phyloP scores from a whole-genome alignment of 2,797 vertebrate species.

The Denticeps clupeoides region DNA sequence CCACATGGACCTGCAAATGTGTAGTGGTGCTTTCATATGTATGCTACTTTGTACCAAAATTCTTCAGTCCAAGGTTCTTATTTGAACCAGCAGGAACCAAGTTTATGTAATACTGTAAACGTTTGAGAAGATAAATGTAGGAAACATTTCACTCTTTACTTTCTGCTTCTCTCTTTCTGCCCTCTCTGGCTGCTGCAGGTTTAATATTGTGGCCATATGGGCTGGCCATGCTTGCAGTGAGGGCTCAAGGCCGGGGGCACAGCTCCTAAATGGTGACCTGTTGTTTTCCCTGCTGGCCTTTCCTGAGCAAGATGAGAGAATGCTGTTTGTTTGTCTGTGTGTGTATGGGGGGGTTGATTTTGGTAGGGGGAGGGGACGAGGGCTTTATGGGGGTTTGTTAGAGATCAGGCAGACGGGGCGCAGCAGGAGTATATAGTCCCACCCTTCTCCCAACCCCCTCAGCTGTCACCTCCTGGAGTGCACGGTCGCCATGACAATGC shows the following conservation, averaged over 20 bases:
- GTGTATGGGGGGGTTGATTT: background rate
- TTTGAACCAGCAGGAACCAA: too few relatives aligned
- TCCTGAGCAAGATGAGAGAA: background rate
- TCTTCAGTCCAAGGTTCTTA: too few relatives aligned
- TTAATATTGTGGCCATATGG: constrained; percentile 13
- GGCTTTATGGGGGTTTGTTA: background rate
- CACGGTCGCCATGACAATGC: constrained; percentile 1
- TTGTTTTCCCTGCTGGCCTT: constrained; percentile 6
- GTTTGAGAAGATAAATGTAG: too few relatives aligned
- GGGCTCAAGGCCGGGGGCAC: constrained; percentile 10
- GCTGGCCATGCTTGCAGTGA: background rate
- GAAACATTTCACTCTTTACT: background rate
- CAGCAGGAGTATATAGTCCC: constrained; percentile 20
- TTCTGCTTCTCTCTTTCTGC: background rate
- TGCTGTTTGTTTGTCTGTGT: too few relatives aligned
- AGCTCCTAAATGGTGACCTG: constrained; percentile 25
- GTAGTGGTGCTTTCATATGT: too few relatives aligned
- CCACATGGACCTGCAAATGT: too few relatives aligned
- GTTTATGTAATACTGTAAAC: too few relatives aligned
- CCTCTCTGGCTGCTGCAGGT: background rate
- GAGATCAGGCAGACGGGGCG: constrained; percentile 18
- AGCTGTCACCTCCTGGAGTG: background rate
- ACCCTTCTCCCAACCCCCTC: background rate
- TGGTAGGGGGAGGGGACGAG: background rate
- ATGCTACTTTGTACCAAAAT: too few relatives aligned